Conservation (phyloP, 2,797 vertebrate species). For the Silurus aristotelis region DNA sequence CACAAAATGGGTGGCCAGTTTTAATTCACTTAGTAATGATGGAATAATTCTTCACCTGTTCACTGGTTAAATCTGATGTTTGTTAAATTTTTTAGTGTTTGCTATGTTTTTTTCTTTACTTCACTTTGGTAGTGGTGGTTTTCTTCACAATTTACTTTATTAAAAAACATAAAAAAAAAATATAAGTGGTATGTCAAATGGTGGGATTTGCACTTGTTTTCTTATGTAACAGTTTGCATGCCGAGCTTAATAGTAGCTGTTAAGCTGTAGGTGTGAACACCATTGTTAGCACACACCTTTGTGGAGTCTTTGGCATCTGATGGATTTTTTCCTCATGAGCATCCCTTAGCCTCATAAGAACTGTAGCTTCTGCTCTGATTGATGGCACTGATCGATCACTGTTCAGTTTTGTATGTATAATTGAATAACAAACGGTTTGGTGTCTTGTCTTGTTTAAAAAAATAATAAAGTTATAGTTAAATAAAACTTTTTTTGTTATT, state of each 20-base stretch:
- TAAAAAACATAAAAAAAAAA: not conserved
- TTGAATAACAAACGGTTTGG: conserved; percentile 58
- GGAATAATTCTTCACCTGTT: conserved; percentile 17
- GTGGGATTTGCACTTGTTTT: conserved; percentile 8
- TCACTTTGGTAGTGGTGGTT: conserved; percentile 7
- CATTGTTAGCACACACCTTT: not conserved
- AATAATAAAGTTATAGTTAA: conserved; percentile 60
- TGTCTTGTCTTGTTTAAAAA: conserved; percentile 56
- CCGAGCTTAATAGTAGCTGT: not conserved
- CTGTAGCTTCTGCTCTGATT: conserved; percentile 48
- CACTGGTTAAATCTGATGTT: not conserved
- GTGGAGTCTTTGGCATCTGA: conserved; percentile 6
- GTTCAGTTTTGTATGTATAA: conserved; percentile 46
- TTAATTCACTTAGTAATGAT: conserved; percentile 32
- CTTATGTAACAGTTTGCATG: not conserved
- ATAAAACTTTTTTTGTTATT: conserved; percentile 4
- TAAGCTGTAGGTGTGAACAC: not conserved
- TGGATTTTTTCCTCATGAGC: conserved; percentile 15
- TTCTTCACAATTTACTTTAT: not conserved
- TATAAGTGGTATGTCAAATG: not conserved
- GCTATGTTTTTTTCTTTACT: not conserved
- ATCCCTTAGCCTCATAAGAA: conserved; percentile 27
- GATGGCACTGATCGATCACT: conserved; percentile 57
- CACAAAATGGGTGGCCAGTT: conserved; percentile 22
- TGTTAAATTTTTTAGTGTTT: not conserved